Evolutionary conservation across 2,888 invertebrate genomes (phyloP), one percentile per base, ranked within the genome.

Genomic region (Mesodorylaimus sp.): DNA sequence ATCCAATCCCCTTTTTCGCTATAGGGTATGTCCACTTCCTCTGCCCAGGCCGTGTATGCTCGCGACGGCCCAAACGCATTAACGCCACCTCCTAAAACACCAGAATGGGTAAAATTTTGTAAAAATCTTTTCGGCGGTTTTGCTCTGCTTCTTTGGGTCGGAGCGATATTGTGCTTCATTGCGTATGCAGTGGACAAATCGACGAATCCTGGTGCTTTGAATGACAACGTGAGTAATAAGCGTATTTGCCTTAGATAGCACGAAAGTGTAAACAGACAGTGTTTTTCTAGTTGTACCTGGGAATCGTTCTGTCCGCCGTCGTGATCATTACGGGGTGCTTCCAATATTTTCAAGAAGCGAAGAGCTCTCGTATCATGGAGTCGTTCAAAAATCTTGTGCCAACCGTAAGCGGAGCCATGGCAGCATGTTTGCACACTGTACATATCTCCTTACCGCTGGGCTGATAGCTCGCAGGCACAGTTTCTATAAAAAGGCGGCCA

Each of bases 31-130:
- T n/a, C n/a, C n/a, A n/a, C n/a, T n/a, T n/a, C n/a, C n/a, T n/a
- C n/a, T n/a, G n/a, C n/a, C n/a, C n/a, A n/a, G n/a, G n/a, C n/a
- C n/a, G n/a, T n/a, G n/a, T n/a, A n/a, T 67, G 87, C 86, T 74
- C 77, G 88, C 70, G 89, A 88, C 75, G 88, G 88, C 70, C 88
- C 87, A 66, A 91, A 91, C 71, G 83, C 89, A 64, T 79, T 91
- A 66, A 89, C 89, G 66, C 89, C 91, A 66, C 89, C 89, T 62
- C 87, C 85, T 77, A 87, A 85, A 71, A 91, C 91, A 55, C 91
- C 93, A 64, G 93, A 93, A 77, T 93, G 91, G 91, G 83, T 93
- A 62, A 93, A 93, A 74, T 93, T 93, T 77, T 88, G 89, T 77
- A 89, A 91, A 78, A 89, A 93, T 75, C 76, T 93, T 64, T 93